Conservation (phyloP, 2,113 vertebrate genomes). For the Menura novaehollandiae region DNA sequence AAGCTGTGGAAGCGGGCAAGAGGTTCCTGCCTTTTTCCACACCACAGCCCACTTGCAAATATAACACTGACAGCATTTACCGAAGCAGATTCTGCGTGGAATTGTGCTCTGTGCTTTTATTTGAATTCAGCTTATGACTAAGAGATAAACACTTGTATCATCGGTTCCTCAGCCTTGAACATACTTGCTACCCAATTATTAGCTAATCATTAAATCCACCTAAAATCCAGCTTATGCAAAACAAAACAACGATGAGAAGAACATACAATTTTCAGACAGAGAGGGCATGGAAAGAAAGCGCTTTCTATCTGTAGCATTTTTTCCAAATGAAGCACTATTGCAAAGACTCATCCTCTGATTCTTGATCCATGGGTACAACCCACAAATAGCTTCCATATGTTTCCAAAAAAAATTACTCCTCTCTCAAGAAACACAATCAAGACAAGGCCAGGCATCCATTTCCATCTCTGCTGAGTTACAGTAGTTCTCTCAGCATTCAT, state of each 20-base stretch:
- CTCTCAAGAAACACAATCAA: background rate
- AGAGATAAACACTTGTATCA: conserved; percentile 11
- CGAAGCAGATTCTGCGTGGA: background rate
- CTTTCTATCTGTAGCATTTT: background rate
- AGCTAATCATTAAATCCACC: conserved; percentile 31
- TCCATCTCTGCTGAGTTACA: background rate
- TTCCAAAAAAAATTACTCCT: background rate
- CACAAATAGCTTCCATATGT: conserved; percentile 13
- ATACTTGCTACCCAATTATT: background rate
- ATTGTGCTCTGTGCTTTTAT: background rate
- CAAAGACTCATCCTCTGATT: background rate
- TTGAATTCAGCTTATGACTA: conserved; percentile 1
- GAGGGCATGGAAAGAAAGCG: background rate
- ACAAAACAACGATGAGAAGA: background rate
- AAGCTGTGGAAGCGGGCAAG: background rate
- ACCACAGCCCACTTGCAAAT: background rate
- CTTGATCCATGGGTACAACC: background rate
- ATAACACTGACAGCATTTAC: background rate
- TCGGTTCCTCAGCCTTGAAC: background rate
- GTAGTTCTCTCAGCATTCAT: background rate
- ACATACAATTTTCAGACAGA: background rate
- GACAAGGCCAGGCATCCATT: background rate
- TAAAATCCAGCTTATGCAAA: conserved; percentile 17
- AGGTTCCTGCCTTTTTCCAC: background rate
- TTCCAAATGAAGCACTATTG: background rate